Percentiles rank a stretch among this genome's conserved stretches.
These are phyloP conservation scores for Coelinius sp. DNA, from an alignment of 2,888 invertebrate species.

Conservation along the genomic window DNA sequence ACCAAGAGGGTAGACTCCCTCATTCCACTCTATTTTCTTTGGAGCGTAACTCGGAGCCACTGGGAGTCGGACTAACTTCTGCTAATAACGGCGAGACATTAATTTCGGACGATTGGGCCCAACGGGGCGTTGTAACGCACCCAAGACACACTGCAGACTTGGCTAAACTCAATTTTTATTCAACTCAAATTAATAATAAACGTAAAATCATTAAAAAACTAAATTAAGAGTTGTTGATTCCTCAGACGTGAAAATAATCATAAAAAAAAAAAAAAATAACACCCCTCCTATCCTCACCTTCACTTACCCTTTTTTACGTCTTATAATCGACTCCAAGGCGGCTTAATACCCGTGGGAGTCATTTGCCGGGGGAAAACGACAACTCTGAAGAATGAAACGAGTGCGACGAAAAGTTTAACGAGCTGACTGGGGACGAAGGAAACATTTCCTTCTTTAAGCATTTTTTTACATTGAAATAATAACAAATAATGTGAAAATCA, in stretches of 20 bases:
- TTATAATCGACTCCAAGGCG: slow-evolving; percentile 53
- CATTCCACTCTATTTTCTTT: slow-evolving; percentile 29
- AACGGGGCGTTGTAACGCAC: slow-evolving; percentile 54
- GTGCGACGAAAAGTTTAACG: slow-evolving; percentile 65
- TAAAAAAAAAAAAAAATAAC: slow-evolving; percentile 40
- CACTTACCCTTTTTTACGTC: slow-evolving; percentile 59
- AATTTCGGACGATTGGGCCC: slow-evolving; percentile 67
- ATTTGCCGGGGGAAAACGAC: slow-evolving; percentile 53
- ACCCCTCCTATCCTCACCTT: slow-evolving; percentile 38
- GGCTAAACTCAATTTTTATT: slow-evolving; percentile 6
- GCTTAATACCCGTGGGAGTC: slow-evolving; percentile 56
- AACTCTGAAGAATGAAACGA: slow-evolving; percentile 59
- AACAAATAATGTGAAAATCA: neutral
- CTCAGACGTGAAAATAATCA: slow-evolving; percentile 37
- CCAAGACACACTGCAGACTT: slow-evolving; percentile 32
- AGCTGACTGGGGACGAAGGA: slow-evolving; percentile 49
- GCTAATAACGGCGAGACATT: slow-evolving; percentile 66
- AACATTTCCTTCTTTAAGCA: slow-evolving; percentile 32
- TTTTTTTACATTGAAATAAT: slow-evolving; percentile 3
- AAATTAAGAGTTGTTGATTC: neutral
- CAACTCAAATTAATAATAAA: slow-evolving; percentile 10
- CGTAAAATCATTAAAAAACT: neutral
- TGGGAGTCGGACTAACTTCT: slow-evolving; percentile 61
- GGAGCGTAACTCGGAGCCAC: slow-evolving; percentile 10
- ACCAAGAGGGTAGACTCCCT: neutral